Evolutionary conservation across 2,888 invertebrate genomes (phyloP), one percentile per base, ranked within the genome.

Genomic region (Punctoribates punctum): DNA sequence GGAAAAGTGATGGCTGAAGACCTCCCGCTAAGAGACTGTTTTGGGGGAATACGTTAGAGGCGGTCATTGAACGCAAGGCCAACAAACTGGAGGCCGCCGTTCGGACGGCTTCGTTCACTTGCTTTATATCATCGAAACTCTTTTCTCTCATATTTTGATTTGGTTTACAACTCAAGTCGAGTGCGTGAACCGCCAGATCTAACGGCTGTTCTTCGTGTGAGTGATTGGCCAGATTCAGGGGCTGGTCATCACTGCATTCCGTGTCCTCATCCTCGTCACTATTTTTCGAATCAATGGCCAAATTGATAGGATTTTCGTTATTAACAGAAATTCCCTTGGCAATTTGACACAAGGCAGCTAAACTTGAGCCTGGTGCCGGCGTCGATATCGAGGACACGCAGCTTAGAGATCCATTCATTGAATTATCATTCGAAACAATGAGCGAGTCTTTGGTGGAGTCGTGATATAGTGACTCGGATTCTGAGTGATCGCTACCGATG

Each of bases 81-180:
- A 76, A 29, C 15, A 76, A 34, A 57, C 73, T 60, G 17, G 76
- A 73, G 34, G 73, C 73, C 9, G 76, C 76, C 15, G 57, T 73
- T 17, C 73, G 60, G 23, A 76, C 48, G 20, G 73, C 46, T 42
- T 76, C 76, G 54, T 74, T 67, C 6, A 42, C 38, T 54, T 77
- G 46, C 20, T 57, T 70, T 17, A 29, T 65, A 15, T 62, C 57
- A 17, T 34, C 34, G 17, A 46, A 46, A 17, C 27, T 17, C 29
- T 70, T 70, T 27, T 51, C 42, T 48, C 57, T 72, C 29, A 17
- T 75, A n/a, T n/a, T 20, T 46, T 48, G 20, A 11, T 17, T 20
- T 1, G 72, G 20, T 73, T 92, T 93, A 82, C 91, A 91, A 83
- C 92, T 92, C 79, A 94, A 87, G 85, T 94, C 93, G 67, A 93